A percentile compares a stretch with the other conserved stretches of the same genome.
These are phyloP conservation scores for Cathartes aura DNA, from an alignment of 2,113 vertebrate species.

Conservation along the genomic window DNA sequence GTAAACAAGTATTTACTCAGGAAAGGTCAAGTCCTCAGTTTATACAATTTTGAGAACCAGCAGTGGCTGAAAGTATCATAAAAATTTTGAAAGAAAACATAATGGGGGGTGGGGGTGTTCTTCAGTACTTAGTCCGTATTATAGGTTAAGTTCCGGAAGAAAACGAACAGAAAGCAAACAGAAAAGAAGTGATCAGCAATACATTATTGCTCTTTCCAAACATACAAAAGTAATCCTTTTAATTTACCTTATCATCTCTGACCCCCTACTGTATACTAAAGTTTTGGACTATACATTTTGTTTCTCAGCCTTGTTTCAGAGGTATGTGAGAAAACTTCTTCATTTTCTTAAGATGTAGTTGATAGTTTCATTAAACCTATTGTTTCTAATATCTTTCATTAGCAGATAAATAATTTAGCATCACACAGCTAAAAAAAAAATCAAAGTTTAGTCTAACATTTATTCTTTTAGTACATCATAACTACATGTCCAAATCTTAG, in stretches of 20 bases:
- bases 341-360: background rate
- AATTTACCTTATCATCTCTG: background rate
- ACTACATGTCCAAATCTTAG: background rate
- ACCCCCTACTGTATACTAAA: background rate
- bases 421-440: background rate
- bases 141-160: background rate
- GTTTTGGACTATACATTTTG: background rate
- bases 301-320: background rate
- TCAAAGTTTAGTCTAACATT: background rate
- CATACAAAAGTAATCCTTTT: background rate
- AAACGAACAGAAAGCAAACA: background rate
- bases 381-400: background rate
- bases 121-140: background rate
- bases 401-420: background rate
- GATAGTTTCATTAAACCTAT: background rate
- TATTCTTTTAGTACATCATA: background rate
- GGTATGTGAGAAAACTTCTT: background rate
- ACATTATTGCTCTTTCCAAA: background rate
- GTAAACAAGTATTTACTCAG: background rate
- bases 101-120: fast-evolving
- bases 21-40: background rate
- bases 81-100: background rate
- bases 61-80: background rate
- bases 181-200: background rate
- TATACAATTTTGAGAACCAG: background rate